Percentiles rank a stretch among this genome's conserved stretches.
These are phyloP conservation scores for Mastacembelus armatus DNA, from an alignment of 2,797 vertebrate genomes.

Conservation along the genomic window DNA sequence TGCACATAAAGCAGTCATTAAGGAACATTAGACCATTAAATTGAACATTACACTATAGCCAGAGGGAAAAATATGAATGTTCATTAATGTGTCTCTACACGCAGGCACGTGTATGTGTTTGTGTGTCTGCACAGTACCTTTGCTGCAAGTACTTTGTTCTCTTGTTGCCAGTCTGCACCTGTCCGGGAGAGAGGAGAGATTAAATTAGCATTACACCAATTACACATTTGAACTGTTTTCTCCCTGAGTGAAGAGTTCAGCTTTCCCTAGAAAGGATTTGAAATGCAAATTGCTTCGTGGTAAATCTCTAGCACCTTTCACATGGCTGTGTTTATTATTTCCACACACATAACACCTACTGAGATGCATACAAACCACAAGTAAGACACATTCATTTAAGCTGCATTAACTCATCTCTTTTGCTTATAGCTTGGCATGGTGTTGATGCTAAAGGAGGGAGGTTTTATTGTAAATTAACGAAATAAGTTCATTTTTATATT, in stretches of 20 bases:
- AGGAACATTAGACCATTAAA: constrained; percentile 75
- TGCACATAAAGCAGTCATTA: constrained; percentile 75
- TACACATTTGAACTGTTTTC: constrained; percentile 45
- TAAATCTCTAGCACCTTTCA: constrained; percentile 9
- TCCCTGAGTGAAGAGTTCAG: constrained; percentile 19
- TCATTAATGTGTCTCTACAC: constrained; percentile 57
- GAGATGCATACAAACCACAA: constrained; percentile 19
- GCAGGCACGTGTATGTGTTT: constrained; percentile 31
- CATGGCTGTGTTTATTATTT: constrained; percentile 30
- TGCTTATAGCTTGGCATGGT: constrained; percentile 5
- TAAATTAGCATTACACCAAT: constrained; percentile 56
- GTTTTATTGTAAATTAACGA: constrained; percentile 33
- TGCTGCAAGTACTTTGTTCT: constrained; percentile 52
- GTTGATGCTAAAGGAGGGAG: constrained; percentile 2
- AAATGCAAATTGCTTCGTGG: constrained; percentile 50
- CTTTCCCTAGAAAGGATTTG: constrained; percentile 30
- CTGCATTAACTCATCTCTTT: neutral
- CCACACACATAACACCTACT: constrained; percentile 21
- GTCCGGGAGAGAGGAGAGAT: constrained; percentile 53
- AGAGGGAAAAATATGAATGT: constrained; percentile 63
- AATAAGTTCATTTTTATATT: constrained; percentile 32
- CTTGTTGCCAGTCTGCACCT: constrained; percentile 59
- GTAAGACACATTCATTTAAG: constrained; percentile 3
- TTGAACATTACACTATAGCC: constrained; percentile 72
- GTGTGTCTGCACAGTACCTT: constrained; percentile 55